Percentiles rank a stretch among this genome's conserved stretches.
phyloP scores from a whole-genome alignment of 2,888 invertebrate genomes.

The Drosophila suboccidentalis region DNA sequence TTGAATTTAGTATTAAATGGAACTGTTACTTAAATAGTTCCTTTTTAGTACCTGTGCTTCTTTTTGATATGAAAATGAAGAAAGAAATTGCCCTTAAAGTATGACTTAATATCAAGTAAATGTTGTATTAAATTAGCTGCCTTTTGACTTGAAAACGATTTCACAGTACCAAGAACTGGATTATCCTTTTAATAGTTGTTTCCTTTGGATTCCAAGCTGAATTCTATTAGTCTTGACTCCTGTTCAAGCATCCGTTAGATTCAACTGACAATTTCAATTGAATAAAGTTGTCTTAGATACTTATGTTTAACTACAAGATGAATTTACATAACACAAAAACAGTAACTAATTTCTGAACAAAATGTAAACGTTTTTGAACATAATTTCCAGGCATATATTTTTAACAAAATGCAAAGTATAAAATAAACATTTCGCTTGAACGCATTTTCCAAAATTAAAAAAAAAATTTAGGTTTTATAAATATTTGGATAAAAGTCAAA shows the following conservation, averaged over 20 bases:
- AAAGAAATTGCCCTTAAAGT: background rate
- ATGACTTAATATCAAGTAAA: background rate
- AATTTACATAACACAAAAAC: background rate
- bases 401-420: background rate
- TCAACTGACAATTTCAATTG: background rate
- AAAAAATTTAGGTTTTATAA: conserved; percentile 9
- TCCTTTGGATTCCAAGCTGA: background rate
- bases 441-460: conserved; percentile 5
- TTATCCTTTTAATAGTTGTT: too few relatives aligned
- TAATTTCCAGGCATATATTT: conserved; percentile 2
- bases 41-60: too few relatives aligned
- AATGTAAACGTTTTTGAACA: conserved; percentile 3
- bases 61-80: background rate
- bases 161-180: too few relatives aligned
- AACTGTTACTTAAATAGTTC: too few relatives aligned
- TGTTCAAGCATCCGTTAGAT: background rate
- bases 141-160: background rate
- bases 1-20: background rate
- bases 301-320: background rate
- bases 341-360: background rate
- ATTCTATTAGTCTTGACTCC: background rate
- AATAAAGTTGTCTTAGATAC: background rate
- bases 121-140: background rate
- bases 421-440: background rate
- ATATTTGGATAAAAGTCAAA: conserved; percentile 20